These are phyloP conservation scores for Caenorhabditis latens DNA, from an alignment of 1,140 invertebrate species.

Conservation along the genomic window DNA sequence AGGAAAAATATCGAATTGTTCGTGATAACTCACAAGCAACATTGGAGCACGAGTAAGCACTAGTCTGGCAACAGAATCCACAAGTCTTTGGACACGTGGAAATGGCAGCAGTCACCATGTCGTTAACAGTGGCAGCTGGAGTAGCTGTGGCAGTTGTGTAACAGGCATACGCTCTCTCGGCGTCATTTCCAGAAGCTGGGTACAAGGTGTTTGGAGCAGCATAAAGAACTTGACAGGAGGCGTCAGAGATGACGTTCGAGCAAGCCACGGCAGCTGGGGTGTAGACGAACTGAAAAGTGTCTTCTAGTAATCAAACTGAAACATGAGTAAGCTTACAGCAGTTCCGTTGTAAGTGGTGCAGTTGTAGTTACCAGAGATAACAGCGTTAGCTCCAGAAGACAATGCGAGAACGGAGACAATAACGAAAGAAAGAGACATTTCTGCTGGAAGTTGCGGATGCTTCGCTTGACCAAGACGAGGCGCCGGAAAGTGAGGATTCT, in stretches of 20 bases:
- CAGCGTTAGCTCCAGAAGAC: constrained; percentile 20
- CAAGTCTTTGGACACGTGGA: constrained; percentile 46
- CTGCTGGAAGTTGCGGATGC: neutral
- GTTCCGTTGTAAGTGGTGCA: constrained; percentile 40
- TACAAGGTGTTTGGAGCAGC: constrained; percentile 27
- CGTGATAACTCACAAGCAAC: constrained; percentile 18
- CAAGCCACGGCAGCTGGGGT: constrained; percentile 31
- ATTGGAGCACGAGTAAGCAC: constrained; percentile 19
- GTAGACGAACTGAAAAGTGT: constrained; percentile 21
- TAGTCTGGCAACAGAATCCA: constrained; percentile 48
- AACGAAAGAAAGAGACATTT: neutral
- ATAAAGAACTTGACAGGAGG: constrained; percentile 22
- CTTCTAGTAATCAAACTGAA: neutral
- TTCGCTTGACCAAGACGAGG: constrained; percentile 47
- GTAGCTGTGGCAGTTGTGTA: constrained; percentile 13
- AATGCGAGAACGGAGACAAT: neutral
- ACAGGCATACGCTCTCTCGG: constrained; percentile 27
- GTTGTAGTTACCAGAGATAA: constrained; percentile 20
- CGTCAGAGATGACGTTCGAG: constrained; percentile 29
- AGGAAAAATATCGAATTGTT: neutral
- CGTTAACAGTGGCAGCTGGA: neutral
- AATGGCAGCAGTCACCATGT: constrained; percentile 1
- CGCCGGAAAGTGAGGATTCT: constrained; percentile 44
- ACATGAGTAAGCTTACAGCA: neutral
- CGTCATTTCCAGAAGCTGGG: constrained; percentile 42